Evolutionary conservation across 92 coral and sea anemone species (phyloP).

Genomic region (Phymanthus crucifer): DNA sequence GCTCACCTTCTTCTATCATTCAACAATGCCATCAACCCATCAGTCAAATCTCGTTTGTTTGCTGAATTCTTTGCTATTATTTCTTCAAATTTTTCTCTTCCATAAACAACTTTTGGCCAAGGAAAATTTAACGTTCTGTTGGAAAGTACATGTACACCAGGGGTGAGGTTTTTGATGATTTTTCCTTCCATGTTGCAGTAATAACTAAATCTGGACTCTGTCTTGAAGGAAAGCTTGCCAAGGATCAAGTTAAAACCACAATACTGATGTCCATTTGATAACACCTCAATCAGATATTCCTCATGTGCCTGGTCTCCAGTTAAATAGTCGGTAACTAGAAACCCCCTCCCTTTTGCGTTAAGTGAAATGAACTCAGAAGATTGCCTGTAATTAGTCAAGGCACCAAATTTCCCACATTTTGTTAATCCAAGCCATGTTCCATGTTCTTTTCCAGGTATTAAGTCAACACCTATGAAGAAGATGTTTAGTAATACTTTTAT

Average conservation of each 20-base stretch:
- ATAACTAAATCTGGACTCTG: slow-evolving; percentile 54
- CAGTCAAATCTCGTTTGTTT: slow-evolving; percentile 58
- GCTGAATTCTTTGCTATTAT: slow-evolving; percentile 42
- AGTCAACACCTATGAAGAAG: slow-evolving; percentile 68
- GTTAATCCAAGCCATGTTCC: slow-evolving; percentile 95
- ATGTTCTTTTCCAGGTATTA: slow-evolving; percentile 73
- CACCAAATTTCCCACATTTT: slow-evolving; percentile 74
- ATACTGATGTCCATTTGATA: slow-evolving; percentile 51
- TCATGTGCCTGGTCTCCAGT: slow-evolving; percentile 45
- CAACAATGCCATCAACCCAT: slow-evolving; percentile 61
- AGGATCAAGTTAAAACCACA: slow-evolving; percentile 86
- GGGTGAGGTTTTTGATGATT: slow-evolving; percentile 41
- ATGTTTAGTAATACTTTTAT: too few relatives aligned
- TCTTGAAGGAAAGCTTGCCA: slow-evolving; percentile 52
- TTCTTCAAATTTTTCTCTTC: slow-evolving; percentile 67
- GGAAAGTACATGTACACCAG: slow-evolving; percentile 82
- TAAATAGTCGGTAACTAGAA: slow-evolving; percentile 74
- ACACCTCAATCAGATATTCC: slow-evolving; percentile 48
- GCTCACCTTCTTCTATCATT: slow-evolving; percentile 71
- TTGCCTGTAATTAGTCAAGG: slow-evolving; percentile 88
- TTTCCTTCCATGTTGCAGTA: slow-evolving; percentile 82
- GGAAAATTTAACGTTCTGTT: slow-evolving; percentile 79
- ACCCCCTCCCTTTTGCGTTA: slow-evolving; percentile 65
- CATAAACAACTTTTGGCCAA: slow-evolving; percentile 88
- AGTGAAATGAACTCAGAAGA: slow-evolving; percentile 41